These are phyloP conservation scores for Auanema freiburgensis DNA, from an alignment of 2,888 invertebrate species.

Conservation along the genomic window DNA sequence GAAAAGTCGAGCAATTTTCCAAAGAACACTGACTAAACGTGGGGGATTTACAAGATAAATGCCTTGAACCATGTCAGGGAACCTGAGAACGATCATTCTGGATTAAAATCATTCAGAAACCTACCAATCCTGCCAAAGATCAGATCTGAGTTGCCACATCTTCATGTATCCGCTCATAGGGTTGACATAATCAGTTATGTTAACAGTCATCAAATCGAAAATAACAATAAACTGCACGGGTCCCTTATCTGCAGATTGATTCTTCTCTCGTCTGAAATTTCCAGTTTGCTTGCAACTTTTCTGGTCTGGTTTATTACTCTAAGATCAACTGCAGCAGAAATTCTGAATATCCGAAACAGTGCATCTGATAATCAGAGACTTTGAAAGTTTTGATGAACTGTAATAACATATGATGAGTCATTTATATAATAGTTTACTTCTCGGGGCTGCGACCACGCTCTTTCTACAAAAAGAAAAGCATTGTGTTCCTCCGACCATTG, in stretches of 20 bases:
- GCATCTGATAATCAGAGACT: slow-evolving; percentile 43
- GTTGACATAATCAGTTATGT: slow-evolving; percentile 49
- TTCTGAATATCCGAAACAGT: slow-evolving; percentile 52
- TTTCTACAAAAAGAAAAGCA: slow-evolving; percentile 48
- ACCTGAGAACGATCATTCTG: slow-evolving; percentile 19
- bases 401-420: slow-evolving; percentile 7
- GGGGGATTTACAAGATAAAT: slow-evolving; percentile 49
- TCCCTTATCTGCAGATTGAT: slow-evolving; percentile 40
- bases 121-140: slow-evolving; percentile 51
- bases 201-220: slow-evolving; percentile 44
- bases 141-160: slow-evolving; percentile 47
- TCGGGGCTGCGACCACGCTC: slow-evolving; percentile 50
- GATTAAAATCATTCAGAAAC: slow-evolving; percentile 2
- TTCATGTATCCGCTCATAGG: slow-evolving; percentile 51
- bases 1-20: slow-evolving; percentile 46
- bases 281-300: no score
- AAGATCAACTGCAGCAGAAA: slow-evolving; percentile 46
- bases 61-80: slow-evolving; percentile 47
- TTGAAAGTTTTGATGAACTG: slow-evolving; percentile 51
- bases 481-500: slow-evolving; percentile 48
- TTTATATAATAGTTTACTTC: slow-evolving; percentile 26
- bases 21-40: slow-evolving; percentile 34
- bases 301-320: slow-evolving; percentile 29
- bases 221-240: slow-evolving; percentile 50
- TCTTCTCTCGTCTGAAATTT: slow-evolving; percentile 37